Evolutionary conservation across 1,140 invertebrate species (phyloP), one percentile per base, ranked within the genome.

Genomic region (Leptonema lineaticorne): DNA sequence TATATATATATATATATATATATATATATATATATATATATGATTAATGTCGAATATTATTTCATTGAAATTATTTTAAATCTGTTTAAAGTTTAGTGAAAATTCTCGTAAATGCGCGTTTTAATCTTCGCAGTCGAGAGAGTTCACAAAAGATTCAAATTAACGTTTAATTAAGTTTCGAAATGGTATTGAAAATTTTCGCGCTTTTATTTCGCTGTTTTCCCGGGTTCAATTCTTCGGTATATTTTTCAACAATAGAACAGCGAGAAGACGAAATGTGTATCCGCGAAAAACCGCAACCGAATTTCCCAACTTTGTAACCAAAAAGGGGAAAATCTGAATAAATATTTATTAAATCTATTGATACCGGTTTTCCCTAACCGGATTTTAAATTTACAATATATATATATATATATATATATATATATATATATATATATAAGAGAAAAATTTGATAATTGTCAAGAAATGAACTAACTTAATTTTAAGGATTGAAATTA

Each of bases 81-180:
- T 24, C n/a, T 16, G 33, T n/a, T 26, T 37, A 20, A 60, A 60
- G 22, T 60, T 41, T 26, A 16, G 11, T 7, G 4, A 46, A 46
- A 62, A 45, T 27, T 45, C n/a, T 26, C n/a, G 20, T n/a, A 27
- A 58, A 16, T 16, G 20, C 11, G 16, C 33, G 18, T 20, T 45
- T 45, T 18, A 41, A 20, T 62, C 59, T 27, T 30, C 29, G 41
- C n/a, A 26, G 26, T 59, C 14, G 37, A 1, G 18, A 11, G 27
- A 53, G 24, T 53, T 53, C 48, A 58, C 56, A 58, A 62, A 62
- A 46, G 59, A 26, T 62, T 62, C 30, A 37, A 62, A 62, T 62
- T 62, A 62, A 62, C 26, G 16, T 33, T 62, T 46, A 33, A 41
- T 62, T 62, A 62, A 62, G 33, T 62, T 62, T 62, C 11, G 59